phyloP scores from a whole-genome alignment of 2,888 invertebrate genomes.

The Drosophila helvetica region DNA sequence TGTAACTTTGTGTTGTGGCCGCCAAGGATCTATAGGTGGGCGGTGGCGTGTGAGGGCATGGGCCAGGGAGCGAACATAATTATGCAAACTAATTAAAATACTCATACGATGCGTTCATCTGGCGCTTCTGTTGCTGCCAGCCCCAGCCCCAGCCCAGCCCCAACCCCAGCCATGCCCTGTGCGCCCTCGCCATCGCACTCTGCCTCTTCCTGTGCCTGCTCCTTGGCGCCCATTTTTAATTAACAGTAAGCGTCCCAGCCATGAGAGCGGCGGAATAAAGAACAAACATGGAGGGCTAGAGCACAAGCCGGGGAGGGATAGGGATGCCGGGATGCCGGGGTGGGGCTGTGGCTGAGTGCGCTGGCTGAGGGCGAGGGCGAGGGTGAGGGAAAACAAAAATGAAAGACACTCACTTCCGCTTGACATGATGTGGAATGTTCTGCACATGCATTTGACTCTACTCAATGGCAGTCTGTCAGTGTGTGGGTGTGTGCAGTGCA shows the following conservation, averaged over 20 bases:
- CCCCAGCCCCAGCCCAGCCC: neutral
- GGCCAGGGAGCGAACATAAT: conserved; percentile 64
- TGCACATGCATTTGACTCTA: conserved; percentile 70
- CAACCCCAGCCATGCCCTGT: neutral
- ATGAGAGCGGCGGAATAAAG: conserved; percentile 41
- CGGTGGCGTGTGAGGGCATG: conserved; percentile 7
- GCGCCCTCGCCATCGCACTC: conserved; percentile 5
- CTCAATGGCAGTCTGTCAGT: conserved; percentile 47
- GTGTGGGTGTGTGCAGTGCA: conserved; percentile 47
- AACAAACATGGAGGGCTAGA: neutral
- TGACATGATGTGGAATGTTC: conserved; percentile 75
- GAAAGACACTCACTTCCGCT: conserved; percentile 80
- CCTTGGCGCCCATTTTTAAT: conserved; percentile 74
- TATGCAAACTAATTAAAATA: conserved; percentile 80
- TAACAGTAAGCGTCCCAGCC: conserved; percentile 75
- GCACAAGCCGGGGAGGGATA: neutral
- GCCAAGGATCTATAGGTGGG: conserved; percentile 32
- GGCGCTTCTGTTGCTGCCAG: conserved; percentile 38
- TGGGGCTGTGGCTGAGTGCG: conserved; percentile 5
- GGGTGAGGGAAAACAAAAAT: conserved; percentile 71
- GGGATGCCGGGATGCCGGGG: conserved; percentile 1
- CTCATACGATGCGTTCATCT: conserved; percentile 71
- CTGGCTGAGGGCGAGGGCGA: conserved; percentile 44
- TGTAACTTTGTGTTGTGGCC: conserved; percentile 50
- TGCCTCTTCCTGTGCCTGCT: conserved; percentile 28